Conservation (phyloP, 1,140 invertebrate species). For the Ruditapes philippinarum region DNA sequence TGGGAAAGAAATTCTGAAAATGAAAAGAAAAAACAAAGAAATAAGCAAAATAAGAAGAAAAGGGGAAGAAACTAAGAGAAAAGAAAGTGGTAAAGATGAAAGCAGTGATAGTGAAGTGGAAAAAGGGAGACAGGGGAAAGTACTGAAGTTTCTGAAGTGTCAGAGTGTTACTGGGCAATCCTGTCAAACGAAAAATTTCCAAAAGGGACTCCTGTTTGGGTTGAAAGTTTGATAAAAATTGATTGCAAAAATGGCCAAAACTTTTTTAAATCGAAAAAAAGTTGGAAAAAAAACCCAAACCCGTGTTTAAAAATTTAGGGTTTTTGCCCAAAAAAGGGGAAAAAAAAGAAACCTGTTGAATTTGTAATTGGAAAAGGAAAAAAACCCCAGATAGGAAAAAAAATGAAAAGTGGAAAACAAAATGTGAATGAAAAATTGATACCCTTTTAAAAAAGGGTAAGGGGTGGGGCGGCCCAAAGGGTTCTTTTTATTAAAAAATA, state of each 20-base stretch:
- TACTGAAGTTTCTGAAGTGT: constrained; percentile 34
- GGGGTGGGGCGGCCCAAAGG: constrained; percentile 8
- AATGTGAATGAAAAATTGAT: constrained; percentile 70
- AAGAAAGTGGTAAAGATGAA: constrained; percentile 48
- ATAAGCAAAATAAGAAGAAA: constrained; percentile 64
- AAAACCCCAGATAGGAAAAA: constrained; percentile 69
- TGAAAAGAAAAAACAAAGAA: constrained; percentile 64
- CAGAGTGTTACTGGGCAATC: not conserved
- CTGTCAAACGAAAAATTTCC: constrained; percentile 50
- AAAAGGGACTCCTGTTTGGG: constrained; percentile 53
- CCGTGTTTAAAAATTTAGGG: constrained; percentile 32
- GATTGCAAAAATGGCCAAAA: constrained; percentile 49
- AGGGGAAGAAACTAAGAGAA: constrained; percentile 54
- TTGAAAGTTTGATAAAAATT: constrained; percentile 60
- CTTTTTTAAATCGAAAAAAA: constrained; percentile 63
- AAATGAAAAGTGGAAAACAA: constrained; percentile 73
- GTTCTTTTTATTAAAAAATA: constrained; percentile 33
- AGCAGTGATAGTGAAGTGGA: constrained; percentile 64
- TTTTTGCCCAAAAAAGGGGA: constrained; percentile 55
- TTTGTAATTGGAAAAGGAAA: constrained; percentile 62
- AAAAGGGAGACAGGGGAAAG: constrained; percentile 28
- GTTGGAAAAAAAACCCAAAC: constrained; percentile 37
- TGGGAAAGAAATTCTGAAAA: constrained; percentile 49
- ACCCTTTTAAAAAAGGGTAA: too few species aligned
- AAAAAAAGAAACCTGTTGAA: constrained; percentile 68